These are phyloP conservation scores for Trichonephila clavata DNA, from an alignment of 1,140 invertebrate genomes.

Conservation along the genomic window DNA sequence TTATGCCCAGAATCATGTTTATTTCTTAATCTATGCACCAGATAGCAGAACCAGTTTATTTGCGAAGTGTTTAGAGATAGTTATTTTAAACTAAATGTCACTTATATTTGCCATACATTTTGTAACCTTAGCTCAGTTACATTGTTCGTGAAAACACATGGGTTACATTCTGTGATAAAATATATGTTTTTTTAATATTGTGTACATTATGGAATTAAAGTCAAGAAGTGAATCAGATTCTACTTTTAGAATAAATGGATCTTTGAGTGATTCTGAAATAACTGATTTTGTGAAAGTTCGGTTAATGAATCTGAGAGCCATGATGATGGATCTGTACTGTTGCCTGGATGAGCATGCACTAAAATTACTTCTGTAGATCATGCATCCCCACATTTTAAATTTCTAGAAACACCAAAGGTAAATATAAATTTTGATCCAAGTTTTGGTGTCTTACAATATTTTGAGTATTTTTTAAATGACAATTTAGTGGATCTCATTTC, in stretches of 20 bases:
- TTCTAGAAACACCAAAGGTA: too few species aligned
- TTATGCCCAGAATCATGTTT: too few species aligned
- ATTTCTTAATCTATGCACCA: too few species aligned
- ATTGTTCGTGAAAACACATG: too few species aligned
- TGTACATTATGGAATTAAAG: too few species aligned
- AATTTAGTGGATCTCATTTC: constrained; percentile 53
- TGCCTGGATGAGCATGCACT: constrained; percentile 39
- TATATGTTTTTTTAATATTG: too few species aligned
- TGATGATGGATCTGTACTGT: constrained; percentile 45
- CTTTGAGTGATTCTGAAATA: constrained; percentile 11
- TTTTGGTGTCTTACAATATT: constrained; percentile 47
- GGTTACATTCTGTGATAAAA: too few species aligned
- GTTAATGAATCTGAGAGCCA: constrained; percentile 25
- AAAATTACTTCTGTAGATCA: constrained; percentile 58
- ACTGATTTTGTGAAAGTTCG: constrained; percentile 30
- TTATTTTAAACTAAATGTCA: too few species aligned
- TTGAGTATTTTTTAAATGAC: constrained; percentile 56
- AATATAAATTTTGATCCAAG: background rate
- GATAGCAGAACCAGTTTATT: too few species aligned
- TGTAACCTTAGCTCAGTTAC: too few species aligned
- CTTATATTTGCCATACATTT: too few species aligned
- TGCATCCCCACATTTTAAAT: background rate
- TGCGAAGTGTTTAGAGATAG: too few species aligned
- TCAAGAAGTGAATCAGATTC: background rate
- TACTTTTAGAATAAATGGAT: constrained; percentile 30